Evolutionary conservation across 2,797 vertebrate species (phyloP), one percentile per base, ranked within the genome.

Genomic region (Stomatorhinus walkeri): DNA sequence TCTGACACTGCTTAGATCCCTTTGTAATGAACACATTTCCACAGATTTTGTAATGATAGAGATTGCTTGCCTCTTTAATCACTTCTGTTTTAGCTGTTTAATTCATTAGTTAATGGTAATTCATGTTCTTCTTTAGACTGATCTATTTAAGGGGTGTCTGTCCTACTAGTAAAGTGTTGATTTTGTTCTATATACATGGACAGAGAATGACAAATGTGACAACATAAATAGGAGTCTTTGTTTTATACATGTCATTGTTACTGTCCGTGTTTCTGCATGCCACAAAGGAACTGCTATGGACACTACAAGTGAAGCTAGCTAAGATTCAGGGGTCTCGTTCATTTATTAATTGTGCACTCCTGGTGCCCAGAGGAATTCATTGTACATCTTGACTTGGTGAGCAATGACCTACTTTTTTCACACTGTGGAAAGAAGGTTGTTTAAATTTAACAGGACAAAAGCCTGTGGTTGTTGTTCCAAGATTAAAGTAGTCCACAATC

Each of bases 321-420:
- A n/a, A 83, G n/a, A 52, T 51, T 36, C 87, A 43, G n/a, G 64
- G 46, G 14, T 40, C 36, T 10, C 5, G 2, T 64, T 61, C 8
- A 43, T 48, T 52, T 48, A 24, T 48, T 64, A 46, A 64, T 22
- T 87, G 54, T 64, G 24, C 36, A 64, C 56, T 61, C 8, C 22
- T 24, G 19, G 14, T 51, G 49, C 68, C 32, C 51, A 7, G 48
- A 12, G 22, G 14, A 32, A 24, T 85, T 46, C n/a, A 52, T 85
- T 88, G 79, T 8, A 51, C 14, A 56, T 72, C 64, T 76, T 76
- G 22, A 81, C 49, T 8, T 12, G 51, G 46, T 76, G 87, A 79
- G 87, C 40, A 54, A 51, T 79, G 64, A 51, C 87, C 64, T 88
- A 72, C 64, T 88, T 88, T 88, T 43, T 51, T 52, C 61, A 52